A percentile compares a stretch with the other conserved stretches of the same genome.
Conservation (phyloP, 2,113 vertebrate genomes). For the Python bivittatus region DNA sequence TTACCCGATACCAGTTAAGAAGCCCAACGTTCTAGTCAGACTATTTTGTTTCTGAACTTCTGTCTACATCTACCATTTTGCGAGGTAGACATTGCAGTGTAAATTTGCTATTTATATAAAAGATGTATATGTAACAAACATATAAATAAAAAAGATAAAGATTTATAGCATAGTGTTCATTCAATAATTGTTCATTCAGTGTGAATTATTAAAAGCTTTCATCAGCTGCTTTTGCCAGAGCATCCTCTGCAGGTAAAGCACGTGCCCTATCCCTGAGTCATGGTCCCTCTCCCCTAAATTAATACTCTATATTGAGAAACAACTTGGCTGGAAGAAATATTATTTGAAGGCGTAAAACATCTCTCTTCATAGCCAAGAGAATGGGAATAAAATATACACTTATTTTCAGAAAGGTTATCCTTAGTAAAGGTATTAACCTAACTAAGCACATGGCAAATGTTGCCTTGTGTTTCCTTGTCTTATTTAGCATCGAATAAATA, state of each 20-base stretch:
- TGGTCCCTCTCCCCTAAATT: background rate
- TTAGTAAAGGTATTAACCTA: background rate
- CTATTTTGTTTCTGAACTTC: background rate
- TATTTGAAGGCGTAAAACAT: background rate
- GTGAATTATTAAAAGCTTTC: background rate
- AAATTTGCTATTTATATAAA: background rate
- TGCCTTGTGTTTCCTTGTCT: background rate
- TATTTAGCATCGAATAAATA: background rate
- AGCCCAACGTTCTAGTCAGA: background rate
- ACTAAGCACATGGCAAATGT: background rate
- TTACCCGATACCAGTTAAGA: background rate
- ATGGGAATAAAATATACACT: background rate
- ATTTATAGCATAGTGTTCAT: background rate
- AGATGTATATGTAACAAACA: background rate
- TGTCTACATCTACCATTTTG: background rate
- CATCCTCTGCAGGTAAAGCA: background rate
- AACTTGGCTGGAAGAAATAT: background rate
- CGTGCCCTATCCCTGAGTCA: background rate
- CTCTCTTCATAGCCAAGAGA: background rate
- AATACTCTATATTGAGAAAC: background rate
- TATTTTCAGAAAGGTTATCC: background rate
- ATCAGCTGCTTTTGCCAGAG: background rate
- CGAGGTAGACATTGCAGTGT: background rate
- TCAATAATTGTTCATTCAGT: background rate
- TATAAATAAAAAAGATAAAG: background rate